Conservation (phyloP, 2,113 vertebrate genomes). For the Tychaedon coryphoeus region DNA sequence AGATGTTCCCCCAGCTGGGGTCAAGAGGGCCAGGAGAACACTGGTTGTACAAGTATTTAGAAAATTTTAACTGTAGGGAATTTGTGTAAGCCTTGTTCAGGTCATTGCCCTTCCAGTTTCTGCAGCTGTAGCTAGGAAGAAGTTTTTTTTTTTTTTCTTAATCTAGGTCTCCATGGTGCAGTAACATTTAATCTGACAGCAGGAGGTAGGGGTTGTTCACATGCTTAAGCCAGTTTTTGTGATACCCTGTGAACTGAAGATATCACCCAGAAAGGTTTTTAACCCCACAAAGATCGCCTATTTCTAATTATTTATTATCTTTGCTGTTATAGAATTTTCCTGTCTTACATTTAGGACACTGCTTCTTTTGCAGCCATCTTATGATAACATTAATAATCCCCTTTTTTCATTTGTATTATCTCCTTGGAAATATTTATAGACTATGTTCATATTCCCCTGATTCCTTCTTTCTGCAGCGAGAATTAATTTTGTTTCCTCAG, state of each 20-base stretch:
- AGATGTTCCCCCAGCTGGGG: not conserved
- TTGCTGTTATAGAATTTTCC: not conserved
- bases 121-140: not conserved
- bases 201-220: not conserved
- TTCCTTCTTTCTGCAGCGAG: not conserved
- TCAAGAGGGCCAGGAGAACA: not conserved
- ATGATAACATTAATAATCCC: constrained; percentile 47
- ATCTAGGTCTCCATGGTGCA: not conserved
- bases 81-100: not conserved
- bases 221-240: not conserved
- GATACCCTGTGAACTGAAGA: not conserved
- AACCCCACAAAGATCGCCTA: not conserved
- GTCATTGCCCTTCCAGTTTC: not conserved
- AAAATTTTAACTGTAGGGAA: not conserved
- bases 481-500: constrained; percentile 43
- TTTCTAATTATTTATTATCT: constrained; percentile 43
- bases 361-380: constrained; percentile 7
- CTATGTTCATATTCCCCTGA: not conserved
- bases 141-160: not conserved
- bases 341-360: constrained; percentile 20
- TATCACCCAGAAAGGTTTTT: not conserved
- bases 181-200: not conserved
- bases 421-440: constrained; percentile 45
- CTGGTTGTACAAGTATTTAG: not conserved
- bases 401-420: constrained; percentile 46